A percentile compares a stretch with the other conserved stretches of the same genome.
These are phyloP conservation scores for Papilio glaucus DNA, from an alignment of 1,140 invertebrate genomes.

Conservation along the genomic window DNA sequence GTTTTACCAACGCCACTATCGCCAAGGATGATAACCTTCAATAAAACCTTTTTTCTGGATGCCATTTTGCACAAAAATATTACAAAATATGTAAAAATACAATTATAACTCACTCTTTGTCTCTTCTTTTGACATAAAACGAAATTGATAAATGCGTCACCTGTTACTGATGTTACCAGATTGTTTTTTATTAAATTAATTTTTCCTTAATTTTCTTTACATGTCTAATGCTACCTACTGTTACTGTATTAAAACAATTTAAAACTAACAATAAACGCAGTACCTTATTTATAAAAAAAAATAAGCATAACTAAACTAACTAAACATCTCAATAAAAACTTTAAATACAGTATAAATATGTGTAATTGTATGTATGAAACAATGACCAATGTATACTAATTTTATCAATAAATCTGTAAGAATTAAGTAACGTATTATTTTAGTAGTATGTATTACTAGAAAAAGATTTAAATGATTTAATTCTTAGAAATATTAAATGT, in stretches of 20 bases:
- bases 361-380: too few relatives aligned
- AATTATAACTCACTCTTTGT: slow-evolving; percentile 79
- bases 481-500: neutral
- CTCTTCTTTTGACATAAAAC: slow-evolving; percentile 79
- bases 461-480: too few relatives aligned
- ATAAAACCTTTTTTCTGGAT: slow-evolving; percentile 96
- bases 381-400: too few relatives aligned
- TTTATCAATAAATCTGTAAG: too few relatives aligned
- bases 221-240: neutral
- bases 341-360: too few relatives aligned
- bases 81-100: slow-evolving; percentile 63
- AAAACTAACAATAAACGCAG: too few relatives aligned
- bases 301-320: too few relatives aligned
- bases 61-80: slow-evolving; percentile 88
- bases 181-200: slow-evolving; percentile 34
- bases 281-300: too few relatives aligned
- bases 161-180: slow-evolving; percentile 71
- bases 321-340: too few relatives aligned
- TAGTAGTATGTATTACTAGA: too few relatives aligned
- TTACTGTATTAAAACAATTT: too few relatives aligned
- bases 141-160: slow-evolving; percentile 83
- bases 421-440: too few relatives aligned
- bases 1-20: slow-evolving; percentile 99
- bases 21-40: slow-evolving; percentile 99
- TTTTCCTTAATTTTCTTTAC: neutral